Conservation (phyloP, 1,140 invertebrate species). For the Saccostrea glomerata region DNA sequence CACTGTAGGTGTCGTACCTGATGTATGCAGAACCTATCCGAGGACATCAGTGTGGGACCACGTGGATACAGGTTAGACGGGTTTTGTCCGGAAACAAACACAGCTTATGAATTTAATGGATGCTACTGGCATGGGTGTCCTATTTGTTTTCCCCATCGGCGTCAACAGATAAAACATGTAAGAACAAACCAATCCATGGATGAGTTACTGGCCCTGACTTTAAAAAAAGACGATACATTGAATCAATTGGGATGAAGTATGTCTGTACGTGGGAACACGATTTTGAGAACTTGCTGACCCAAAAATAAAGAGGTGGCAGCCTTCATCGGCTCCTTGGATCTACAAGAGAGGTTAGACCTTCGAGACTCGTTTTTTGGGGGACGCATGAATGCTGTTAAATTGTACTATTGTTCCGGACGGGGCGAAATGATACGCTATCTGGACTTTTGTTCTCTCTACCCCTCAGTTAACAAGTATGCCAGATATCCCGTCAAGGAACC, state of each 20-base stretch:
- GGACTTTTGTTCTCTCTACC: conserved; percentile 47
- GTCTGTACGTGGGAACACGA: conserved; percentile 47
- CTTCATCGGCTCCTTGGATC: conserved; percentile 32
- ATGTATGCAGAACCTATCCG: too few species aligned
- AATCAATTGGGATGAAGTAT: conserved; percentile 34
- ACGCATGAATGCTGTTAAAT: conserved; percentile 45
- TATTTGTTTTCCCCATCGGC: conserved; percentile 49
- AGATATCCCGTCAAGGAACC: conserved; percentile 46
- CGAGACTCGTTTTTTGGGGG: conserved; percentile 45
- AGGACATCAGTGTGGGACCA: too few species aligned
- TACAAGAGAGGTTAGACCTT: conserved; percentile 44
- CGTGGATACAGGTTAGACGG: conserved; percentile 53
- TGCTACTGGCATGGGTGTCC: conserved; percentile 65
- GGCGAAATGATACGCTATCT: conserved; percentile 44
- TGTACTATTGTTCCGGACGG: conserved; percentile 5
- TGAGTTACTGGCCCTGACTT: conserved; percentile 29
- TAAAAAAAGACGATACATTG: conserved; percentile 32
- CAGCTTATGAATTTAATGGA: conserved; percentile 59
- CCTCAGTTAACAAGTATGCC: conserved; percentile 45
- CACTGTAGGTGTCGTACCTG: too few species aligned
- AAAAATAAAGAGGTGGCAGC: not conserved
- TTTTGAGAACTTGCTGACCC: conserved; percentile 30
- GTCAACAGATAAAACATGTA: conserved; percentile 2
- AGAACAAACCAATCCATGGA: conserved; percentile 43
- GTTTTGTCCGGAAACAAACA: conserved; percentile 50